Evolutionary conservation across 2,797 vertebrate species (phyloP).

Genomic region (Pogonophryne albipinna): DNA sequence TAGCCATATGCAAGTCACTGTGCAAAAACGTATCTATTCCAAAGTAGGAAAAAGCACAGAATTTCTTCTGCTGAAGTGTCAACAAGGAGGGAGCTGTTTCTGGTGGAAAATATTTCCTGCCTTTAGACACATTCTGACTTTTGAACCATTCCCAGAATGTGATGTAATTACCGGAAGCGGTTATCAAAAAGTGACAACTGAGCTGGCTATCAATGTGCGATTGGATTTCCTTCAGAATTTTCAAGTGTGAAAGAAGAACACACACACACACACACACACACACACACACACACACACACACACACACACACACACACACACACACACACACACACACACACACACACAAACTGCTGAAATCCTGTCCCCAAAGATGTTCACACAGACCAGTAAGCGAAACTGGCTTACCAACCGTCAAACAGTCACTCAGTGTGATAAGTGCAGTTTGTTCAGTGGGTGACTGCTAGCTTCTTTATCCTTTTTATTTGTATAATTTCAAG

Average conservation of each 20-base stretch:
- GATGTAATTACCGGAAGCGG: slow-evolving; percentile 29
- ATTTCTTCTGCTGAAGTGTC: neutral
- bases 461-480: slow-evolving; percentile 13
- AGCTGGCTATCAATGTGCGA: slow-evolving; percentile 18
- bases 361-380: slow-evolving; percentile 17
- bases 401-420: slow-evolving; percentile 6
- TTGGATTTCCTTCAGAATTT: slow-evolving; percentile 28
- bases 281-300: neutral
- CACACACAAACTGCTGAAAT: slow-evolving; percentile 8
- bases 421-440: slow-evolving; percentile 26
- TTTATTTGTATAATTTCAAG: slow-evolving; percentile 21
- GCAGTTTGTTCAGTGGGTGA: slow-evolving; percentile 20
- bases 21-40: neutral
- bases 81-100: neutral
- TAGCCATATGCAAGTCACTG: neutral
- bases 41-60: neutral
- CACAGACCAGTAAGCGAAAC: neutral
- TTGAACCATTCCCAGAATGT: slow-evolving; percentile 33
- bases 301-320: neutral
- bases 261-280: neutral
- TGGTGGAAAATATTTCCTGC: neutral
- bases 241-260: neutral
- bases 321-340: neutral
- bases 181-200: slow-evolving; percentile 17
- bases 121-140: slow-evolving; percentile 1